Evolutionary conservation across 23 tunicate genomes (phyloP).

Genomic region (Trididemnum clinides): DNA sequence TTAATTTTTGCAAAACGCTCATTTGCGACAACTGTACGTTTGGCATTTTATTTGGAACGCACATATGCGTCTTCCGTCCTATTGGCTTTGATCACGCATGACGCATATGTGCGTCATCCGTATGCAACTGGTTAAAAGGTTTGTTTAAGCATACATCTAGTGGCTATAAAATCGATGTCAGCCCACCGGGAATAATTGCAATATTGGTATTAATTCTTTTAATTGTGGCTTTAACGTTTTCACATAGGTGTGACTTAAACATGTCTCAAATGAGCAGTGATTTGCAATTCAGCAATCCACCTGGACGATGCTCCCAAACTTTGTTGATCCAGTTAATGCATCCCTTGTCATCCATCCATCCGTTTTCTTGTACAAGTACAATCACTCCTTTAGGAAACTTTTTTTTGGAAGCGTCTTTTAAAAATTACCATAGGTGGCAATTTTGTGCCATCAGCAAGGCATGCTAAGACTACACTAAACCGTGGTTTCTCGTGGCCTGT

Average conservation of each 20-base stretch:
- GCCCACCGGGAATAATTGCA: slow-evolving; percentile 36
- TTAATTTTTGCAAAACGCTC: too few relatives aligned
- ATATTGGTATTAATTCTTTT: background rate
- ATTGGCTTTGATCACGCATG: too few relatives aligned
- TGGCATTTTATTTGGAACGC: too few relatives aligned
- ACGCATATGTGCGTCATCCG: too few relatives aligned
- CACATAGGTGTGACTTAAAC: slow-evolving; percentile 20
- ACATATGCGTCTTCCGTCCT: too few relatives aligned
- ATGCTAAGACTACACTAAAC: slow-evolving; percentile 11
- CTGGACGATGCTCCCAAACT: too few relatives aligned
- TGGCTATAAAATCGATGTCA: slow-evolving; percentile 35
- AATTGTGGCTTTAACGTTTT: background rate
- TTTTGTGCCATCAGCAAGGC: slow-evolving; percentile 22
- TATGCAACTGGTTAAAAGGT: too few relatives aligned
- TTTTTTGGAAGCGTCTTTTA: slow-evolving; percentile 13
- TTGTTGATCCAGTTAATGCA: too few relatives aligned
- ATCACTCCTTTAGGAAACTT: background rate
- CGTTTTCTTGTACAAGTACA: background rate
- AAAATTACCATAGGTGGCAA: background rate
- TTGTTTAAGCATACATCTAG: slow-evolving; percentile 32
- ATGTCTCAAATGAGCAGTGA: slow-evolving; percentile 14
- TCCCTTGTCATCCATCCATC: slow-evolving; percentile 24
- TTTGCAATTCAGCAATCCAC: slow-evolving; percentile 7
- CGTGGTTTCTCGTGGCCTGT: slow-evolving; percentile 11
- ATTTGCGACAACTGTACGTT: too few relatives aligned